Base-by-base conservation (phyloP, 2,888 invertebrate genomes). In the Drosophila demipolita region DNA sequence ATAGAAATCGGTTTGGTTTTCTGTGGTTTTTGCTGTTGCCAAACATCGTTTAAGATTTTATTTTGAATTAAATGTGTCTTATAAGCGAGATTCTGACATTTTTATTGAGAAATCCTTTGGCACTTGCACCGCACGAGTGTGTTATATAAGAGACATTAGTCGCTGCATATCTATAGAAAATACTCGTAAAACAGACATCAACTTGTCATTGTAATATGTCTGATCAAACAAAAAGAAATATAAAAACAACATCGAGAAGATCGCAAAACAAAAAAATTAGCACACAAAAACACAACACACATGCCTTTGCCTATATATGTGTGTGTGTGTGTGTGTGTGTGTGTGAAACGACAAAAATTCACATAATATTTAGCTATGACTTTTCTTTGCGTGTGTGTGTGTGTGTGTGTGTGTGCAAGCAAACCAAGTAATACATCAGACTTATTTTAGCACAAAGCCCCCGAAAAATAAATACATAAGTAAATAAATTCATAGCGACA, bases 401-500 rank as follows among this genome's bases (percentile, higher is more conserved):
- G n/a, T 71, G 76, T 75, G 50, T 70, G 49, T 40, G 54, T 35
- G 12, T 26, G 54, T 36, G 20, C 71, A 55, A 60, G 71, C 76
- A 82, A 81, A 81, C 83, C 89, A 81, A 85, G 85, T 85, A 85
- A 85, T 87, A 85, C 74, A 86, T 89, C 78, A 77, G 86, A 85
- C 89, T 89, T 89, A 85, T 79, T 85, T 85, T 85, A 85, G 84
- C 87, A 83, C 84, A 77, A 85, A 89, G 83, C 82, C 87, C 86
- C 84, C 65, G 73, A 78, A 79, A 87, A 73, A 75, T 58, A 62
- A 72, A 78, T 78, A 79, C 82, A 81, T 74, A 81, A 85, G 87
- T 83, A 83, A 81, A 81, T 83, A 81, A 79, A 72, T 78, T 71
- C 66, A 60, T 68, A 75, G 65, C 48, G 57, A 45, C 62, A 50